Evolutionary conservation across 2,888 invertebrate species (phyloP), one percentile per base, ranked within the genome.

Genomic region (Watsonalla cultraria): DNA sequence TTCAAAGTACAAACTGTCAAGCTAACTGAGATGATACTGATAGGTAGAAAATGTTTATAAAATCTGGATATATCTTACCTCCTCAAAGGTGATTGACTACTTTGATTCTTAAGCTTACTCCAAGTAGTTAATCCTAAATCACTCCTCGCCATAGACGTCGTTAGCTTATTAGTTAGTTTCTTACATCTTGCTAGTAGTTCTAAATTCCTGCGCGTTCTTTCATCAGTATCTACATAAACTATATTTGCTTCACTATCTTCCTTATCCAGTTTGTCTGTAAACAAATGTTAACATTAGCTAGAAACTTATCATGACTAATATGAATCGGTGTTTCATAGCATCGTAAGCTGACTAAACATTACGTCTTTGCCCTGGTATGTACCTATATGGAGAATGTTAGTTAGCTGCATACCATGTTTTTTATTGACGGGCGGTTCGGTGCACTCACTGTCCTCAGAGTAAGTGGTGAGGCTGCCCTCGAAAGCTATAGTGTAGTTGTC

Each of bases 401-500:
- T 53, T 55, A 7, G 53, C 56, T 53, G 55, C 65, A 33, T 77
- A 90, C 90, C 90, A 90, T 85, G 86, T 86, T 80, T 88, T 83
- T 89, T 86, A 89, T 84, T 90, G 89, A 90, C 90, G 84, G 87
- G 78, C 57, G 78, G 70, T 78, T 90, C 90, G 63, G 74, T 91
- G 84, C 94, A 95, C 86, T 95, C 95, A 78, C 95, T 95, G 80
- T 95, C 96, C 86, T 96, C 96, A 53, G 96, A 96, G 84, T 95
- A 96, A 91, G 95, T 94, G 64, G 95, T 94, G 69, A 94, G 92
- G 72, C 96, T 96, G 75, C 97, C 97, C 90, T 97, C 97, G 74
- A 98, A 98, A 65, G 97, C 97, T 75, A 98, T 97, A 62, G 97
- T 98, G 82, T 98, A 98, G 90, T 98, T 98, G 86, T 97, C 96